Evolutionary conservation across 2,113 vertebrate species (phyloP), one percentile per base, ranked within the genome.

Genomic region (Indicator indicator): DNA sequence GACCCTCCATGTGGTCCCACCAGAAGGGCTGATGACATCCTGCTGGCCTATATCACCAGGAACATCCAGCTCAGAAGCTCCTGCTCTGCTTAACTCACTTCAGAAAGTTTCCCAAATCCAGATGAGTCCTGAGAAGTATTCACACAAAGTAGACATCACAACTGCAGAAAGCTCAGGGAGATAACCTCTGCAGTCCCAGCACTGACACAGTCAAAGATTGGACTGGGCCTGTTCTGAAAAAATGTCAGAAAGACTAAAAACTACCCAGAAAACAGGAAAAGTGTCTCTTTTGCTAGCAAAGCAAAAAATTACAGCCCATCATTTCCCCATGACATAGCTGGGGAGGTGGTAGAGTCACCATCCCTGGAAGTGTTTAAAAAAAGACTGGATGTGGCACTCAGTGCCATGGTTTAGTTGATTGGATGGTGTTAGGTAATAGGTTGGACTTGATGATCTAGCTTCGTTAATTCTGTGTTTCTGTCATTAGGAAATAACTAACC

Each of bases 201-300:
- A 32, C 32, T 33, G 26, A 23, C 0, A 0, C 2, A 1, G 8
- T 24, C 54, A 54, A 64, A 27, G 24, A 15, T 40, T 26, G 68
- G 74, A 32, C 24, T 11, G 40, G 42, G 50, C 26, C 26, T 65
- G 21, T 8, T 36, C 36, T 36, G 36, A 50, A 89, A 89, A 88
- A 83, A 81, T 26, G 11, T 64, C 16, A 14, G 1, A 42, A 72
- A 75, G 50, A 21, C 5, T 32, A 46, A 92, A 85, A 91, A 21
- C 16, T 19, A n/a, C n/a, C 19, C 8, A 69, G 54, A 71, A 91
- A 92, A 79, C 18, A 72, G 77, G 23, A 33, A 91, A 32, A 44
- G n/a, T 48, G 13, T 18, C 17, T 88, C 20, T 69, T 85, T 71
- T 23, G 9, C 21, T 46, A 21, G 1, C 8, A 69, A 65, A 91